phyloP scores from a whole-genome alignment of 2,888 invertebrate species.

The Epistrophella euchroma region DNA sequence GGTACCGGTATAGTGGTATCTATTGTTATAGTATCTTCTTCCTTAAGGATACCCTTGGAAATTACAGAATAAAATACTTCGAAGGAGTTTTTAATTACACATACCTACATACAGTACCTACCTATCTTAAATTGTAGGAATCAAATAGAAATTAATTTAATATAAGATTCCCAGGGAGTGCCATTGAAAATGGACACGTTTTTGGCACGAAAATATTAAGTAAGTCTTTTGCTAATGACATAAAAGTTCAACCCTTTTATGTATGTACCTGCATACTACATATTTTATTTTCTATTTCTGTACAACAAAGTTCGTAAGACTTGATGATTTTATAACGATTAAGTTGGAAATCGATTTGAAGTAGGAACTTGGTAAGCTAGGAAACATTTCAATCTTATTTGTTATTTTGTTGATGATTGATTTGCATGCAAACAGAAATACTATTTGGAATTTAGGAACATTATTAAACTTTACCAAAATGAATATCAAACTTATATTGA shows the following conservation, averaged over 20 bases:
- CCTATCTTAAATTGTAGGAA: slow-evolving; percentile 2
- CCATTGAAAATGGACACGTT: slow-evolving; percentile 13
- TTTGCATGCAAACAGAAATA: slow-evolving; percentile 1
- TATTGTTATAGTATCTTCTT: neutral
- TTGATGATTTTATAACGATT: slow-evolving; percentile 4
- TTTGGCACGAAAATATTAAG: slow-evolving; percentile 8
- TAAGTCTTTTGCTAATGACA: slow-evolving; percentile 11
- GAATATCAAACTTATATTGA: no score
- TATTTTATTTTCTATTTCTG: neutral
- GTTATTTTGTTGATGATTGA: slow-evolving; percentile 14
- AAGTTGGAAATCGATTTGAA: neutral
- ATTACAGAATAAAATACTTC: neutral
- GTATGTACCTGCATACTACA: no score
- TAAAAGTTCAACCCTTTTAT: slow-evolving; percentile 11
- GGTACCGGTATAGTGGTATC: no score
- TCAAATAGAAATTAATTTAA: slow-evolving; percentile 24
- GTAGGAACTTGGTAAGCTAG: neutral
- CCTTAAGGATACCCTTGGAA: slow-evolving; percentile 3
- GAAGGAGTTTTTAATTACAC: slow-evolving; percentile 16
- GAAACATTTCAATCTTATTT: neutral
- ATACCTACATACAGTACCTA: no score
- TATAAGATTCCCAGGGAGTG: neutral
- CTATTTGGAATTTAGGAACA: no score
- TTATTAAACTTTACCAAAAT: no score
- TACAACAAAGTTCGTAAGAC: neutral